Percentiles rank a stretch among this genome's conserved stretches.
Evolutionary conservation across 23 tunicate genomes (phyloP).

Genomic region (Phallusia fumigata): DNA sequence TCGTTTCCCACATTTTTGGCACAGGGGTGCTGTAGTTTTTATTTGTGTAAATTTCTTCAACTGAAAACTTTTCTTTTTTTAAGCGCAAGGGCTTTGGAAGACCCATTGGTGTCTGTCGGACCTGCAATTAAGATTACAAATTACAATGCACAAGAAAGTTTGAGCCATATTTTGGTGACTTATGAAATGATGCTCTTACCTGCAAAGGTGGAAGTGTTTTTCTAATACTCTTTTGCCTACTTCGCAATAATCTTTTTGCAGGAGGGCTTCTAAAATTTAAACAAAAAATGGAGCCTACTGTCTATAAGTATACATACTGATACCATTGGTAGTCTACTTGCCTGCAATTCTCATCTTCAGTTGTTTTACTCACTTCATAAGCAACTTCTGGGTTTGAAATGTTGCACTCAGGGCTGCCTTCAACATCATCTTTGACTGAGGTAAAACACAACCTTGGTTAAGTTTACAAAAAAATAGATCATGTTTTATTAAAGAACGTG

Average conservation of each 20-base stretch:
- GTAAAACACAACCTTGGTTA: no score
- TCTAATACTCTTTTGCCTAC: not conserved
- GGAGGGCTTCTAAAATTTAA: not conserved
- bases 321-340: no score
- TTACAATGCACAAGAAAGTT: not conserved
- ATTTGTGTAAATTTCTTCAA: conserved; percentile 89
- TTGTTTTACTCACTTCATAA: no score
- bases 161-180: not conserved
- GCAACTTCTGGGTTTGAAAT: no score
- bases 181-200: not conserved
- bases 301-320: no score
- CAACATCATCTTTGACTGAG: no score
- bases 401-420: no score
- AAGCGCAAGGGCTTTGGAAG: conserved; percentile 70
- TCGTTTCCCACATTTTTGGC: conserved; percentile 61
- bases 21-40: conserved; percentile 79
- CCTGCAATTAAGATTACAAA: conserved; percentile 11
- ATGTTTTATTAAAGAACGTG: no score
- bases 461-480: no score
- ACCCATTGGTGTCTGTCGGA: conserved; percentile 87
- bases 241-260: not conserved
- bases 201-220: conserved; percentile 3
- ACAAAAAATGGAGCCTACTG: no score
- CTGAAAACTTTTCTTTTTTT: conserved; percentile 59
- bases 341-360: no score